phyloP scores from a whole-genome alignment of 2,888 invertebrate species.

The Drosophila rubida region DNA sequence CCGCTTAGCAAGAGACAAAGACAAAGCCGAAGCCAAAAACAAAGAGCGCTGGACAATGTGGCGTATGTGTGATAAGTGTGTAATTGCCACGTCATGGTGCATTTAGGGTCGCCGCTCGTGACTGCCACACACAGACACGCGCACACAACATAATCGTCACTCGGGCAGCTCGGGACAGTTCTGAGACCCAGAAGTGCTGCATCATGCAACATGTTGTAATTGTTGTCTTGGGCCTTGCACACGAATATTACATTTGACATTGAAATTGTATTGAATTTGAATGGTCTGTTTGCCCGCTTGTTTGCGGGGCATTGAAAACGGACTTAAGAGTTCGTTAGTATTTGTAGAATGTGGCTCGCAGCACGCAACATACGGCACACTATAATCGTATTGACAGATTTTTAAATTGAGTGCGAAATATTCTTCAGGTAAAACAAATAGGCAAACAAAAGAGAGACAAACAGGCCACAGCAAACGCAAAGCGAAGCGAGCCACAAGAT shows the following conservation, averaged over 20 bases:
- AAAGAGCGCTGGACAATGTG: conserved; percentile 24
- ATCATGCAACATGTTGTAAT: conserved; percentile 61
- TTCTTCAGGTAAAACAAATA: conserved; percentile 54
- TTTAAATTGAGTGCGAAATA: conserved; percentile 66
- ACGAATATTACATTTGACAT: conserved; percentile 56
- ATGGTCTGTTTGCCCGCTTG: conserved; percentile 17
- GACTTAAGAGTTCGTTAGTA: conserved; percentile 38
- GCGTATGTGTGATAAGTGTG: conserved; percentile 64
- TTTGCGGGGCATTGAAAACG: conserved; percentile 64
- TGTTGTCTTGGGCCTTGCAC: conserved; percentile 42
- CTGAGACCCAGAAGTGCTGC: conserved; percentile 37
- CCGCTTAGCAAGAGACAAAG: conserved; percentile 42
- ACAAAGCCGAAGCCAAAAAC: not conserved
- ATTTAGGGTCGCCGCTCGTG: conserved; percentile 50
- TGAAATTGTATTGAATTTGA: conserved; percentile 37
- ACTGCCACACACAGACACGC: not conserved
- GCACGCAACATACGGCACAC: not conserved
- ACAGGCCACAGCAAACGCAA: conserved; percentile 23
- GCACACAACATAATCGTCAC: too few species aligned
- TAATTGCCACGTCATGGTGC: conserved; percentile 63
- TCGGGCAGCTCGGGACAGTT: conserved; percentile 6
- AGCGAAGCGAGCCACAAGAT: not conserved
- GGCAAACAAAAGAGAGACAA: conserved; percentile 35
- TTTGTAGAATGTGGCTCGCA: conserved; percentile 65
- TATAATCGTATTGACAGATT: conserved; percentile 62